Base-by-base conservation (phyloP, 2,113 vertebrate genomes). In the Hippopotamus amphibius region DNA sequence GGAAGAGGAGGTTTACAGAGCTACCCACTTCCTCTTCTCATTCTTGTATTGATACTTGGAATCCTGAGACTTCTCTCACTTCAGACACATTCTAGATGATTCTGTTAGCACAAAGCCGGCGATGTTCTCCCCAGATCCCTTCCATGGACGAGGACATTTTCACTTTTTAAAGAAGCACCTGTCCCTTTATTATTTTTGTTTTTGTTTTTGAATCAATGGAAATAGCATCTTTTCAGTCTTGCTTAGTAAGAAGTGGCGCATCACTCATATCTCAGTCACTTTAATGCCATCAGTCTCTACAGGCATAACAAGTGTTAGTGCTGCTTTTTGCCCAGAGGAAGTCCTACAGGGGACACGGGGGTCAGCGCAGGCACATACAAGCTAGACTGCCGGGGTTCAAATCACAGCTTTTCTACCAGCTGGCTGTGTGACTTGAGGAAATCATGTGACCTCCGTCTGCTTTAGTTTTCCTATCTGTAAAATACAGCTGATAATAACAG, bases 21-120 rank as follows among this genome's bases (percentile, higher is more conserved):
- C 46, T 28, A 43, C 76, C 80, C 14, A n/a, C 68, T 91, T 97
- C 93, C 63, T 37, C 4, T 69, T 93, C 71, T 77, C 41, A 48
- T 2, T 26, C 28, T 84, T 33, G 11, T 24, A 37, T 37, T 37
- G 37, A 37, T 37, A 46, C 5, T n/a, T 83, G 80, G 59, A 91
- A 57, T 68, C 24, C 77, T 2, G 26, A 92, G 19, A 26, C 22
- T 22, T 37, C 24, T 96, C 86, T 88, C 90, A 30, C 63, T 83
- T 61, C 21, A 24, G 48, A 21, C 33, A n/a, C 50, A 9, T 88
- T 96, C 24, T 53, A 92, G 86, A 11, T 86, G 57, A 11, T 65
- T 68, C 48, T 83, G 16, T 5, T 12, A 0, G 0, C 16, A 46
- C 12, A 41, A 11, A 85, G 76, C 71, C 41, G 48, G 11, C 5